These are phyloP conservation scores for Pedicia rivosa DNA, from an alignment of 2,888 invertebrate species.

Conservation along the genomic window DNA sequence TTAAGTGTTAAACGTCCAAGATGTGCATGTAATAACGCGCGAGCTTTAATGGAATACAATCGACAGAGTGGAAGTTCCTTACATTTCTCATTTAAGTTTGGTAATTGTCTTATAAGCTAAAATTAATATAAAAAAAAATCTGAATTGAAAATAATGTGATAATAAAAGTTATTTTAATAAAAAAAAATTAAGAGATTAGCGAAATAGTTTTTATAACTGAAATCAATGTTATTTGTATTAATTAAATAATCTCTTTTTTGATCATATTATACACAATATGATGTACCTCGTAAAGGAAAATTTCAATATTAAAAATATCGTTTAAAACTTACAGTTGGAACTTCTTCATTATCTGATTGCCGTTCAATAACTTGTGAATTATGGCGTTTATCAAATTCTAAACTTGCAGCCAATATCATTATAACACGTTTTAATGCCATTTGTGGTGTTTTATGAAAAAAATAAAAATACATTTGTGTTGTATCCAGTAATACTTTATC, in stretches of 20 bases:
- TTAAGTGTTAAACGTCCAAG: slow-evolving; percentile 69
- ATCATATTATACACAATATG: no score
- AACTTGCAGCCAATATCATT: slow-evolving; percentile 92
- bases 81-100: slow-evolving; percentile 89
- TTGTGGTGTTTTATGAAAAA: slow-evolving; percentile 88
- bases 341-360: slow-evolving; percentile 86
- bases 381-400: slow-evolving; percentile 87
- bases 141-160: slow-evolving; percentile 3
- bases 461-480: slow-evolving; percentile 91
- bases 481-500: slow-evolving; percentile 94
- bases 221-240: no score
- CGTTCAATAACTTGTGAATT: slow-evolving; percentile 91
- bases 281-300: no score
- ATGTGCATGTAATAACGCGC: slow-evolving; percentile 92
- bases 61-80: slow-evolving; percentile 87
- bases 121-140: slow-evolving; percentile 14
- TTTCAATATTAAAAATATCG: not conserved
- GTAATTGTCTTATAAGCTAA: slow-evolving; percentile 78
- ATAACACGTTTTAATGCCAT: slow-evolving; percentile 91
- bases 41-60: slow-evolving; percentile 81
- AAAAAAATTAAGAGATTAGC: not conserved
- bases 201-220: no score
- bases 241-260: no score
- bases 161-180: not conserved
- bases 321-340: slow-evolving; percentile 55